phyloP scores from a whole-genome alignment of 2,888 invertebrate species.

The Osmoderma eremita region DNA sequence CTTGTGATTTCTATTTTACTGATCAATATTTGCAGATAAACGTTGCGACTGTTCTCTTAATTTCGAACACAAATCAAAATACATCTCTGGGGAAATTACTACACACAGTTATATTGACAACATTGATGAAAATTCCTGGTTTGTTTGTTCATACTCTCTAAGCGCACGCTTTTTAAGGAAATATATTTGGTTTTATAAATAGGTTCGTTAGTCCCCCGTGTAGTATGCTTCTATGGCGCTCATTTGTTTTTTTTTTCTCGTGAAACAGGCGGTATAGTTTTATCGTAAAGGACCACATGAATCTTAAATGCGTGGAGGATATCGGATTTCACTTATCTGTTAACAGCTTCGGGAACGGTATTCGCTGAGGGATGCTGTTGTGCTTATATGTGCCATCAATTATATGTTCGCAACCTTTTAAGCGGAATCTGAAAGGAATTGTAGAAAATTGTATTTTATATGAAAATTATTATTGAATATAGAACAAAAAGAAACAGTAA shows the following conservation, averaged over 20 bases:
- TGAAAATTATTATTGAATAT: no score
- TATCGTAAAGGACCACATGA: slow-evolving; percentile 35
- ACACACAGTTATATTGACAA: neutral
- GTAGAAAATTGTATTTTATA: no score
- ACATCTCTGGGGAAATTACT: neutral
- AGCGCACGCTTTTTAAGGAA: slow-evolving; percentile 18
- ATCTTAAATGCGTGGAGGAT: slow-evolving; percentile 24
- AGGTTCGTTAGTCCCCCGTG: slow-evolving; percentile 30
- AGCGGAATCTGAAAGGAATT: no score
- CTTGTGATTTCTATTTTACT: no score
- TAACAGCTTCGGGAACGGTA: slow-evolving; percentile 2
- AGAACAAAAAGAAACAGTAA: no score
- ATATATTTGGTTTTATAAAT: slow-evolving; percentile 27
- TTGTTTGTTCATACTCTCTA: slow-evolving; percentile 9
- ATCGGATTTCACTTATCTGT: slow-evolving; percentile 32
- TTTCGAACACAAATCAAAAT: neutral
- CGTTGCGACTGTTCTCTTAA: no score
- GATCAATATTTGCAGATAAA: no score
- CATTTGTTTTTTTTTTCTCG: slow-evolving; percentile 4
- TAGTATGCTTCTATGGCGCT: neutral
- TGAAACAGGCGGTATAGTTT: slow-evolving; percentile 15
- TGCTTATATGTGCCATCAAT: no score
- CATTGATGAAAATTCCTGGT: neutral
- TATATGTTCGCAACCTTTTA: no score
- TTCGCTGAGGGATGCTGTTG: no score